Percentiles rank a stretch among this genome's conserved stretches.
phyloP scores from a whole-genome alignment of 2,797 vertebrate species.

The Monodelphis domestica region DNA sequence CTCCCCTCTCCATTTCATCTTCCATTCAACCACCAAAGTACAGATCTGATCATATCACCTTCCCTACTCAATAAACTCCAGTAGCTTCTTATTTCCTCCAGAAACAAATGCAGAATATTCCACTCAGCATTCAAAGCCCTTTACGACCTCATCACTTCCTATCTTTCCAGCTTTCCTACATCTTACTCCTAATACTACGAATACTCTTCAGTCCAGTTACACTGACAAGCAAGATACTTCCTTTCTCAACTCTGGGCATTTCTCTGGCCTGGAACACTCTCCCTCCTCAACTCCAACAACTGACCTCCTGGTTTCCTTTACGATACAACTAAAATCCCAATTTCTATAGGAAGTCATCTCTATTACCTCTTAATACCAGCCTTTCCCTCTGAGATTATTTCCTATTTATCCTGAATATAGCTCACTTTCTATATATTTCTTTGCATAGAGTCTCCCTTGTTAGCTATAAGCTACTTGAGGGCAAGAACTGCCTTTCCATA shows the following conservation, averaged over 20 bases:
- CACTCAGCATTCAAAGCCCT: too few species aligned
- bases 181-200: too few species aligned
- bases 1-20: too few species aligned
- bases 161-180: too few species aligned
- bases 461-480: background rate
- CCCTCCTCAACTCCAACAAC: background rate
- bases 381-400: background rate
- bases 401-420: background rate
- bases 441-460: background rate
- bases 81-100: too few species aligned
- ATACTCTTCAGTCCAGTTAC: too few species aligned
- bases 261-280: background rate
- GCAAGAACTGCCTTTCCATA: background rate
- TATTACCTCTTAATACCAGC: background rate
- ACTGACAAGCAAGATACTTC: background rate
- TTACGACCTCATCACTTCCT: too few species aligned
- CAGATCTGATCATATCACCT: too few species aligned
- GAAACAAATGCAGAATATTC: too few species aligned
- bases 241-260: background rate
- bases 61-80: too few species aligned
- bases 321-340: background rate
- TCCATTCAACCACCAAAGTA: too few species aligned
- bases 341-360: background rate
- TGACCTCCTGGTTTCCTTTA: background rate
- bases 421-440: background rate